phyloP scores from a whole-genome alignment of 2,113 vertebrate genomes.

The Cyanistes caeruleus region DNA sequence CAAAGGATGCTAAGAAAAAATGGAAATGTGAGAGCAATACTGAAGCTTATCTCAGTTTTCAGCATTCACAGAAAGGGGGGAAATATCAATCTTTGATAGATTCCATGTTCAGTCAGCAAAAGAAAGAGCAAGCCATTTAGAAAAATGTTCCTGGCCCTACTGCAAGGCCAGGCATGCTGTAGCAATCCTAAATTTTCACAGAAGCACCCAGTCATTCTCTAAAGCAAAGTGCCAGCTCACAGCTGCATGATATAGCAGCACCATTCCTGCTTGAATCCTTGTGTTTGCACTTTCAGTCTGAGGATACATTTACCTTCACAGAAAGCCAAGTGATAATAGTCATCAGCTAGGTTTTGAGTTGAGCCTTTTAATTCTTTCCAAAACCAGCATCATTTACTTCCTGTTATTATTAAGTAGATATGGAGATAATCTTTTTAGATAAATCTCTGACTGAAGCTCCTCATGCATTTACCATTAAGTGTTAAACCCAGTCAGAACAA shows the following conservation, averaged over 20 bases:
- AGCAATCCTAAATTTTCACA: background rate
- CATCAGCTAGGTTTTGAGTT: background rate
- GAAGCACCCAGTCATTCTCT: background rate
- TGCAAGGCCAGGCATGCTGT: background rate
- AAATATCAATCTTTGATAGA: background rate
- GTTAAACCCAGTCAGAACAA: background rate
- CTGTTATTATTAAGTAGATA: background rate
- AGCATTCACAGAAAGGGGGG: background rate
- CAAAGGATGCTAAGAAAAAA: background rate
- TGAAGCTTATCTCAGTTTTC: background rate
- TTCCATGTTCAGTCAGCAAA: background rate
- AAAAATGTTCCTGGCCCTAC: background rate
- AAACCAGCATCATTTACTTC: background rate
- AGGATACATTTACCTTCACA: background rate
- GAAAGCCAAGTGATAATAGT: background rate
- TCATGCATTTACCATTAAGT: background rate
- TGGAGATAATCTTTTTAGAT: background rate
- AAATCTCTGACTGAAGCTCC: background rate
- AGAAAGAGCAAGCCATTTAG: background rate
- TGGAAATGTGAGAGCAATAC: background rate
- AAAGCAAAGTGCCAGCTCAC: background rate
- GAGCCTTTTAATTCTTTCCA: background rate
- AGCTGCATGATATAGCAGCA: background rate
- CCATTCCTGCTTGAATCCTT: background rate
- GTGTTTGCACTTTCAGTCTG: background rate